These are phyloP conservation scores for Tigriopus californicus DNA, from an alignment of 2,888 invertebrate genomes.

Conservation along the genomic window DNA sequence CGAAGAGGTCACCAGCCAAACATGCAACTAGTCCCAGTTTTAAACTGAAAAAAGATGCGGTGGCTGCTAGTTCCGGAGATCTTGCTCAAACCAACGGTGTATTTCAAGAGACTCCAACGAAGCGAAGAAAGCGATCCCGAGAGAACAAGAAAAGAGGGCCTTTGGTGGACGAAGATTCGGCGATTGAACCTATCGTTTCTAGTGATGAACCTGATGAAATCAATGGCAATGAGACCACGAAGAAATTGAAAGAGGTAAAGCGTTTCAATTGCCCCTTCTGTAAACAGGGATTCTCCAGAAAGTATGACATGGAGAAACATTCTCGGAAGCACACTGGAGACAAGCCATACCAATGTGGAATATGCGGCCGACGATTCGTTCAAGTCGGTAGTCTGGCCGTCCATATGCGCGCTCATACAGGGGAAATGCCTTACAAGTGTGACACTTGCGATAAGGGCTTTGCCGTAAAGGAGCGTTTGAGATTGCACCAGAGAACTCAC, in stretches of 20 bases:
- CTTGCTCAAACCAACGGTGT: no score
- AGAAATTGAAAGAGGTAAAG: background rate
- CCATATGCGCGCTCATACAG: slow-evolving; percentile 40
- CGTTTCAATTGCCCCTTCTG: slow-evolving; percentile 39
- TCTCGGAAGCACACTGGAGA: slow-evolving; percentile 43
- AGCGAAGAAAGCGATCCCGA: no score
- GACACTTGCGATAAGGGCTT: slow-evolving; percentile 54
- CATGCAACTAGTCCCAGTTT: no score
- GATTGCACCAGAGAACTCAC: slow-evolving; percentile 51
- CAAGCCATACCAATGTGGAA: slow-evolving; percentile 40
- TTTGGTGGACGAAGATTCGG: no score
- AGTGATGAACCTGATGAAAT: no score
- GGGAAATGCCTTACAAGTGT: slow-evolving; percentile 41
- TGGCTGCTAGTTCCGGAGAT: no score
- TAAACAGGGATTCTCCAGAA: slow-evolving; percentile 40
- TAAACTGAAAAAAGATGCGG: no score
- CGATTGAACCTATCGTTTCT: no score
- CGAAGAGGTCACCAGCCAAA: no score
- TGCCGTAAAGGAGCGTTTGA: slow-evolving; percentile 50
- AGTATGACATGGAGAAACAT: slow-evolving; percentile 46
- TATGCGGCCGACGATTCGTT: slow-evolving; percentile 43
- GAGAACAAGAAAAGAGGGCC: no score
- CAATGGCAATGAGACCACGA: no score
- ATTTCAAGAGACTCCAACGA: no score
- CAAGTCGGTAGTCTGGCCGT: slow-evolving; percentile 44